These are phyloP conservation scores for Aphelenchoides avenae DNA, from an alignment of 1,140 invertebrate species.

Conservation along the genomic window DNA sequence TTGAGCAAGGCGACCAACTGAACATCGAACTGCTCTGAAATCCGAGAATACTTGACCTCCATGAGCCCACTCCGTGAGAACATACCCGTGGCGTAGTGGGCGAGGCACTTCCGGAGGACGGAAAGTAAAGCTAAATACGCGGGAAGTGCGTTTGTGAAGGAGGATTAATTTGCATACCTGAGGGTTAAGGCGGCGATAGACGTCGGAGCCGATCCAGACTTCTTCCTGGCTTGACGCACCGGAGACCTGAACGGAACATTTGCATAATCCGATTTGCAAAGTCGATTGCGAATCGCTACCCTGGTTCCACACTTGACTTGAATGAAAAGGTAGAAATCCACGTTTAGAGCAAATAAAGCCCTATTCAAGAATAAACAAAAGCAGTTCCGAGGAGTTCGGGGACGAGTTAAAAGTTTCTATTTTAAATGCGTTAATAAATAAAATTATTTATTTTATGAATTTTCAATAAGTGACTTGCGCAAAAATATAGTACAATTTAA, in stretches of 20 bases:
- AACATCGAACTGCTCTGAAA: constrained; percentile 51
- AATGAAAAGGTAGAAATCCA: neutral
- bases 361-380: neutral
- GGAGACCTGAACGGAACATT: constrained; percentile 41
- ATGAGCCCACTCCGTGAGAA: neutral
- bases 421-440: constrained; percentile 3
- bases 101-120: constrained; percentile 28
- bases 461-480: too few species aligned
- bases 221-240: constrained; percentile 51
- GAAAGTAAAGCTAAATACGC: constrained; percentile 39
- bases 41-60: too few species aligned
- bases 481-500: constrained; percentile 7
- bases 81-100: constrained; percentile 26
- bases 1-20: constrained; percentile 52
- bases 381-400: neutral
- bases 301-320: neutral
- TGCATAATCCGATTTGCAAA: too few species aligned
- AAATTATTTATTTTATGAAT: too few species aligned
- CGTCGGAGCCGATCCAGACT: constrained; percentile 54
- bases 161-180: constrained; percentile 37
- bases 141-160: constrained; percentile 14
- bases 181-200: constrained; percentile 50
- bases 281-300: constrained; percentile 1
- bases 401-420: neutral
- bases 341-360: neutral